phyloP scores from a whole-genome alignment of 2,888 invertebrate species.

The Drosophila multiciliata region DNA sequence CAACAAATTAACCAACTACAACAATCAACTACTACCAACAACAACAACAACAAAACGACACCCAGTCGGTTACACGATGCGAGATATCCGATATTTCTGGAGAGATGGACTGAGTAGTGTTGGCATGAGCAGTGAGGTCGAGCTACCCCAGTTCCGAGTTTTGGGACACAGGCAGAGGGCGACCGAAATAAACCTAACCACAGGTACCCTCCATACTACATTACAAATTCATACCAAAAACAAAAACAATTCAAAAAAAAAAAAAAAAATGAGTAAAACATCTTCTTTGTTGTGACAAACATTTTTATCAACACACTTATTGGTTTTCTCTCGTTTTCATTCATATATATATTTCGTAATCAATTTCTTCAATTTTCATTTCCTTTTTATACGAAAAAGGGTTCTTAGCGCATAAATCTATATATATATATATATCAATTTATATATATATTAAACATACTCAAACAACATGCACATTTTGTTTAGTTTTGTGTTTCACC shows the following conservation, averaged over 20 bases:
- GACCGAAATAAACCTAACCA: conserved; percentile 96
- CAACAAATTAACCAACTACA: conserved; percentile 60
- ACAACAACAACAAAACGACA: conserved; percentile 54
- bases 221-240: conserved; percentile 71
- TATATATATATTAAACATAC: conserved; percentile 36
- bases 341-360: conserved; percentile 55
- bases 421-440: neutral
- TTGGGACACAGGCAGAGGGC: conserved; percentile 97
- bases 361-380: conserved; percentile 52
- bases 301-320: conserved; percentile 47
- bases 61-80: conserved; percentile 98
- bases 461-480: conserved; percentile 65
- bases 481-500: conserved; percentile 66
- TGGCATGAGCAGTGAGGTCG: conserved; percentile 97
- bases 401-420: conserved; percentile 61
- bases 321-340: conserved; percentile 43
- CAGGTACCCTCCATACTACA: conserved; percentile 90
- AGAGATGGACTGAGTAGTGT: conserved; percentile 96
- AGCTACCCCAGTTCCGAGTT: conserved; percentile 98
- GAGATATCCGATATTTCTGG: conserved; percentile 99
- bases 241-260: conserved; percentile 25
- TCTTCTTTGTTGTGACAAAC: conserved; percentile 69
- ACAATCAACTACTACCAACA: conserved; percentile 47
- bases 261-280: conserved; percentile 50
- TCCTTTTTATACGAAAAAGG: conserved; percentile 52